Evolutionary conservation across 2,113 vertebrate species (phyloP).

Genomic region (Trochalopteron elliotii): DNA sequence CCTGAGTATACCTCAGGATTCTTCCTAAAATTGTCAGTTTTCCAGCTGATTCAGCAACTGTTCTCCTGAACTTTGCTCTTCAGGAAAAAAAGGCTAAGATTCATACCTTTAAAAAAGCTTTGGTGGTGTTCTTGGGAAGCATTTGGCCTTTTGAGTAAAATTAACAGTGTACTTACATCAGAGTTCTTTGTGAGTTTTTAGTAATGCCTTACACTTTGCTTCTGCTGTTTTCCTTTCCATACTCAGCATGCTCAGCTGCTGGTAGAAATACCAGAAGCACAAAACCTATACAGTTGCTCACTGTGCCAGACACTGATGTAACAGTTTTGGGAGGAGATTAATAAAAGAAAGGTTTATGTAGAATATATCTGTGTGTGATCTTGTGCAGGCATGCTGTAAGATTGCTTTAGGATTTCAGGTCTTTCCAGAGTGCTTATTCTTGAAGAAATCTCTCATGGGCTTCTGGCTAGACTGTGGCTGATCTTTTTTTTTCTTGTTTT

Average conservation of each 20-base stretch:
- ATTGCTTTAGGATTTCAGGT: neutral
- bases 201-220: neutral
- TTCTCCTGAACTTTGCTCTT: neutral
- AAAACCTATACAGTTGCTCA: neutral
- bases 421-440: neutral
- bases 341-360: neutral
- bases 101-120: neutral
- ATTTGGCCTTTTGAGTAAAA: neutral
- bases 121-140: neutral
- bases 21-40: neutral
- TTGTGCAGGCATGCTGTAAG: neutral
- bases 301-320: neutral
- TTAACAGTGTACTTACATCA: neutral
- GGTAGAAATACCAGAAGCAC: neutral
- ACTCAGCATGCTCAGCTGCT: neutral
- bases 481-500: neutral
- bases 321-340: neutral
- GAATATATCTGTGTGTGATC: neutral
- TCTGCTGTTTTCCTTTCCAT: neutral
- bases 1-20: neutral
- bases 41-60: neutral
- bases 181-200: neutral
- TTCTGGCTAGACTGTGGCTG: neutral
- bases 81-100: neutral
- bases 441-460: neutral